Evolutionary conservation across 2,113 vertebrate genomes (phyloP), one percentile per base, ranked within the genome.

Genomic region (Crotalus viridis): DNA sequence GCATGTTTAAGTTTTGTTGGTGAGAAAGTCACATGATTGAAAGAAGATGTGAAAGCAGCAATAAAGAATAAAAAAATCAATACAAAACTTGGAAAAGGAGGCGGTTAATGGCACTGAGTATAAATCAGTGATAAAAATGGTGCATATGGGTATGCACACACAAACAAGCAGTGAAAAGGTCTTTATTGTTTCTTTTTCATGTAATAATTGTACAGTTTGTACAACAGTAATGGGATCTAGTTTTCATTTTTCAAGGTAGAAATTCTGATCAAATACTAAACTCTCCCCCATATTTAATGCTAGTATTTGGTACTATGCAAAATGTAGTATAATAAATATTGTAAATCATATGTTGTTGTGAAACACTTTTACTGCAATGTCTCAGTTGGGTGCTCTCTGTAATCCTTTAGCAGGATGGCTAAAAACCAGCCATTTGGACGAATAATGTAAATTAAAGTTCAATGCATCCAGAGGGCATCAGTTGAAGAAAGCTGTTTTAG

Each of bases 21-120:
- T 90, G 89, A 90, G 54, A 90, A 90, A 90, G 48, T 81, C 81
- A 90, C 46, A 48, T 54, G n/a, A 56, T 64, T 87, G 90, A 90
- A 90, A 93, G 46, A 93, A 61, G 92, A 93, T 64, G 56, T 93
- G 92, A 86, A 43, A 93, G 89, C 56, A 87, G 81, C 88, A 93
- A 90, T 90, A 93, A 93, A 93, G 86, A 93, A 93, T 93, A 93
- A 90, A 92, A 93, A 90, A 93, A 93, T 93, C 92, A 93, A 93
- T 93, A 90, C 52, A 93, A 93, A 93, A 90, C 81, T 87, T 87
- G 89, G 89, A 52, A 93, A 93, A 93, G 89, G 89, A 87, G 92
- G n/a, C 43, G 5, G 92, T 90, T 90, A 93, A 93, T 93, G 92
- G 56, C n/a, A 87, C 89, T 90, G 89, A 64, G 48, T 51, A 93